phyloP scores from a whole-genome alignment of 2,888 invertebrate species.

The Linnaemya tessellans region DNA sequence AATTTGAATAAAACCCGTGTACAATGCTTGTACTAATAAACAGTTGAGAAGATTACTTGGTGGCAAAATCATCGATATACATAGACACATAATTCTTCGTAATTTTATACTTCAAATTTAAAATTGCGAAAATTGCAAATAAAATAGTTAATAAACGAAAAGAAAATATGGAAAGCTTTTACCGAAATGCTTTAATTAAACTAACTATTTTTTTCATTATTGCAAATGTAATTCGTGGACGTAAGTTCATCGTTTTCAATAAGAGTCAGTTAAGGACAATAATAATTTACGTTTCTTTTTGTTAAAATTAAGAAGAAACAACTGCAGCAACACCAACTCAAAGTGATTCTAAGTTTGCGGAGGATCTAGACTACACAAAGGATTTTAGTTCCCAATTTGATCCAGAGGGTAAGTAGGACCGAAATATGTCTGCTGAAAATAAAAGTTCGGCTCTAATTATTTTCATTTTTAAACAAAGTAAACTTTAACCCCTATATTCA shows the following conservation, averaged over 20 bases:
- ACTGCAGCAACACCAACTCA: not conserved
- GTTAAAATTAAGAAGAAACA: constrained; percentile 54
- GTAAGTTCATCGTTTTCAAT: constrained; percentile 51
- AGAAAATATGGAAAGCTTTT: constrained; percentile 20
- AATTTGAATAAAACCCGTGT: constrained; percentile 57
- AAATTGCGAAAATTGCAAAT: constrained; percentile 27
- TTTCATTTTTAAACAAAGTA: no score
- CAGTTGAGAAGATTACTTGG: constrained; percentile 53
- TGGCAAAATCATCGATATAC: constrained; percentile 44
- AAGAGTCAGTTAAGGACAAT: not conserved
- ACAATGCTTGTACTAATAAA: constrained; percentile 23
- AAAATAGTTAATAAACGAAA: not conserved
- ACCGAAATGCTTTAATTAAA: not conserved
- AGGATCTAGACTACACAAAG: constrained; percentile 52
- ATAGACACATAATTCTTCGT: no score
- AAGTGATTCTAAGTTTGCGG: constrained; percentile 28
- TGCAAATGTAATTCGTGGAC: constrained; percentile 38
- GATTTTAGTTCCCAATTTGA: constrained; percentile 52
- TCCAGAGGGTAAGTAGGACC: constrained; percentile 46
- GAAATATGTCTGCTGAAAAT: no score
- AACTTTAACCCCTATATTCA: no score
- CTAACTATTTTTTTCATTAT: constrained; percentile 21
- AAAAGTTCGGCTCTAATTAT: no score
- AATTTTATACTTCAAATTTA: constrained; percentile 18
- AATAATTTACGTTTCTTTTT: not conserved